phyloP scores from a whole-genome alignment of 2,888 invertebrate species.

The Chymomyza caudatula region DNA sequence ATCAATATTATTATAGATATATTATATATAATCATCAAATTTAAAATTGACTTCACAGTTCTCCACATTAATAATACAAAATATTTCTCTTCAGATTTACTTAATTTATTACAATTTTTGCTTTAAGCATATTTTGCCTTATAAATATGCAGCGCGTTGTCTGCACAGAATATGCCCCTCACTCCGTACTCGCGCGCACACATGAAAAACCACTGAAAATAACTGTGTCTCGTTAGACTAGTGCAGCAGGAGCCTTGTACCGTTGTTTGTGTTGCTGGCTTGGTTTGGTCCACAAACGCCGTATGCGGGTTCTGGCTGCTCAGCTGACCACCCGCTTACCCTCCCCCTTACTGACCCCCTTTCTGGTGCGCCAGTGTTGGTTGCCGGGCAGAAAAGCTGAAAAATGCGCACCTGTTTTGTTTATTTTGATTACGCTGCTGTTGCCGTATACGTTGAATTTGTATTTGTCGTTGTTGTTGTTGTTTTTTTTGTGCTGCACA shows the following conservation, averaged over 20 bases:
- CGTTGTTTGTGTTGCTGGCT: slow-evolving; percentile 29
- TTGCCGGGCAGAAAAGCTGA: slow-evolving; percentile 22
- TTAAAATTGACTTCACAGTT: too few species aligned
- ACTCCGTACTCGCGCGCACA: not conserved
- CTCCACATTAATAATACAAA: too few species aligned
- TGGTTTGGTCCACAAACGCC: slow-evolving; percentile 49
- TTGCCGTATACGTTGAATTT: slow-evolving; percentile 28
- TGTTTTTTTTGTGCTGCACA: slow-evolving; percentile 39
- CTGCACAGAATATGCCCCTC: not conserved
- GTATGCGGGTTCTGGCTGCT: slow-evolving; percentile 12
- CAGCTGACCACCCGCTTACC: not conserved
- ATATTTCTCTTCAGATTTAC: too few species aligned
- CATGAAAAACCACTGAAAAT: not conserved
- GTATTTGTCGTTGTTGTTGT: slow-evolving; percentile 26
- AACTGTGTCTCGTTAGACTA: slow-evolving; percentile 52
- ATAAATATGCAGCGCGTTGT: not conserved
- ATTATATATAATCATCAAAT: too few species aligned
- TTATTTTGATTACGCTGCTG: slow-evolving; percentile 52
- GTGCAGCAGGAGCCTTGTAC: slow-evolving; percentile 14
- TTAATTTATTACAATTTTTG: too few species aligned
- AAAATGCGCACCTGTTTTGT: slow-evolving; percentile 67
- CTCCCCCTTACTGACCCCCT: not conserved
- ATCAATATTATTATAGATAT: too few species aligned
- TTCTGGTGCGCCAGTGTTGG: not conserved
- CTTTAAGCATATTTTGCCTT: too few species aligned